Percentiles rank a stretch among this genome's conserved stretches.
phyloP scores from a whole-genome alignment of 2,797 vertebrate species.

The Ispidina lecontei region DNA sequence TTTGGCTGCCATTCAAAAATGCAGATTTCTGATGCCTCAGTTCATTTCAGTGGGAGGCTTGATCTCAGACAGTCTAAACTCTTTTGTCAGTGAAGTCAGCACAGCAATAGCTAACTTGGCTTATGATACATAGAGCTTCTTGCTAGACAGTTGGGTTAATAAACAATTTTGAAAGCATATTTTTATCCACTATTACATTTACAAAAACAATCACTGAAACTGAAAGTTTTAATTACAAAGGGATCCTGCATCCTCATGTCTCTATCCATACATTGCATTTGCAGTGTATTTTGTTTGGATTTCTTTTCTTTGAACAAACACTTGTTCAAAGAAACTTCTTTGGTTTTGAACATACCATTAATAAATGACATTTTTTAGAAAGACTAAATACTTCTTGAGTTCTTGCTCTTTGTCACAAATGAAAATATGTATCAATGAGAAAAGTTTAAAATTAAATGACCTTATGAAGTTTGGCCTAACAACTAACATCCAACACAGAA shows the following conservation, averaged over 20 bases:
- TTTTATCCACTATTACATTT: background rate
- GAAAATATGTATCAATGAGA: background rate
- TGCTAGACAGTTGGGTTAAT: background rate
- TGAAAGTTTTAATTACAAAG: background rate
- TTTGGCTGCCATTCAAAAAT: conserved; percentile 48
- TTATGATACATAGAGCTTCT: background rate
- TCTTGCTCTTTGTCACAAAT: background rate
- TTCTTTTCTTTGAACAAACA: background rate
- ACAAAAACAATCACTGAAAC: background rate
- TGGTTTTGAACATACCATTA: background rate
- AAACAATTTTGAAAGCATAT: background rate
- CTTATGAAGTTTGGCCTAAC: background rate
- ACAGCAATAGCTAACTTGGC: background rate
- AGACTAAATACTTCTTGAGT: background rate
- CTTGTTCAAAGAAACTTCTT: background rate
- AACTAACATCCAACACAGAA: background rate
- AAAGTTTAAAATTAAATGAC: background rate
- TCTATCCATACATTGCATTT: background rate
- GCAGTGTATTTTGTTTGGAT: background rate
- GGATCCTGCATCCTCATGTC: background rate
- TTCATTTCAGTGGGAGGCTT: background rate
- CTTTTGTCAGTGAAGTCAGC: background rate
- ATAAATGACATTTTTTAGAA: background rate
- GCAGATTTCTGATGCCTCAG: background rate
- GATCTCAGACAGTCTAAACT: conserved; percentile 8